These are phyloP conservation scores for Lasiurus cinereus DNA, from an alignment of 2,113 vertebrate species.

Conservation along the genomic window DNA sequence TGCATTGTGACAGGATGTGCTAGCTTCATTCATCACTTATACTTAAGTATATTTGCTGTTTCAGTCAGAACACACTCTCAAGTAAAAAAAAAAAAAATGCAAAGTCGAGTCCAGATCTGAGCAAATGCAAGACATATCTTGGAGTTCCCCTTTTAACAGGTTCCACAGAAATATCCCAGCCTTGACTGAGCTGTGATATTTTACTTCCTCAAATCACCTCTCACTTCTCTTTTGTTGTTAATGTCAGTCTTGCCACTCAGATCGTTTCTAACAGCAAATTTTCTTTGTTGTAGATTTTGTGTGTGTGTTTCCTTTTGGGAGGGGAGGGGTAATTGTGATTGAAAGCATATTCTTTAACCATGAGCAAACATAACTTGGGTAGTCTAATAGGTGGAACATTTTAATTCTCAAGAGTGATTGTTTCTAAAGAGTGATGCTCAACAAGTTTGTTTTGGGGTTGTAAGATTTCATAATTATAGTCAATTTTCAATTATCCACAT, in stretches of 20 bases:
- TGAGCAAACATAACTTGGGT: constrained; percentile 11
- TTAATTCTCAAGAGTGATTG: constrained; percentile 20
- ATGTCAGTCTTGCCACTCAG: constrained; percentile 8
- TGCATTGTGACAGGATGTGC: constrained; percentile 38
- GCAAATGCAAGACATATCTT: constrained; percentile 20
- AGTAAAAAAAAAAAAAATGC: constrained; percentile 67
- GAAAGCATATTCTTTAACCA: constrained; percentile 42
- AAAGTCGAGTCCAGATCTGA: constrained; percentile 68
- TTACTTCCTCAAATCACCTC: constrained; percentile 86
- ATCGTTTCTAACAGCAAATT: constrained; percentile 65
- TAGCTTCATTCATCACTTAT: constrained; percentile 38
- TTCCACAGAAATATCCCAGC: constrained; percentile 77
- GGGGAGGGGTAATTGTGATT: not conserved
- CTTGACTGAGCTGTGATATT: constrained; percentile 67
- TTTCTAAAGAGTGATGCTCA: not conserved
- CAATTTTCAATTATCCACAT: constrained; percentile 67
- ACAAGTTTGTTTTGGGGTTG: constrained; percentile 23
- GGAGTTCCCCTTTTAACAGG: constrained; percentile 83
- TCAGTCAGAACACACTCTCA: constrained; percentile 62
- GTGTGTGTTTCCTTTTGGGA: not conserved
- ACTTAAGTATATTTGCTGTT: constrained; percentile 52
- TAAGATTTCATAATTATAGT: constrained; percentile 60
- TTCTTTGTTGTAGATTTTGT: not conserved
- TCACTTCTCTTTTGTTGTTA: constrained; percentile 82
- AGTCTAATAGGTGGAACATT: constrained; percentile 11